These are phyloP conservation scores for Drosophila orosa DNA, from an alignment of 1,140 invertebrate genomes.

Conservation along the genomic window DNA sequence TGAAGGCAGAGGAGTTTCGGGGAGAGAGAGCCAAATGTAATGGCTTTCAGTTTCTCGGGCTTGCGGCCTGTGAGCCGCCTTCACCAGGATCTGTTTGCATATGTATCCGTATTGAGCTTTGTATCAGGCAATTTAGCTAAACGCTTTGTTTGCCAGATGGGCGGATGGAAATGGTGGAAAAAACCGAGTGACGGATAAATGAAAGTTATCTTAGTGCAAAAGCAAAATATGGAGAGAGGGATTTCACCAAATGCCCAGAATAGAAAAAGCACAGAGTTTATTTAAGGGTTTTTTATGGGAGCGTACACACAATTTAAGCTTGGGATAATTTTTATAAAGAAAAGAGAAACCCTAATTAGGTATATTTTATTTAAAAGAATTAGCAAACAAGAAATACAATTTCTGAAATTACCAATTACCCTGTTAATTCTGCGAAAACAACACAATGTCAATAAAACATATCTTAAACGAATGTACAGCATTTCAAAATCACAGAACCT, in stretches of 20 bases:
- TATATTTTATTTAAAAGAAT: too few species aligned
- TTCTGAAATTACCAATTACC: too few species aligned
- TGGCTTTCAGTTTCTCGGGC: slow-evolving; percentile 20
- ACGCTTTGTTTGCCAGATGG: slow-evolving; percentile 37
- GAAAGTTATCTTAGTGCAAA: slow-evolving; percentile 12
- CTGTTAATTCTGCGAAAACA: too few species aligned
- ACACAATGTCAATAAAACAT: too few species aligned
- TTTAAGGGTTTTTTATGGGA: neutral
- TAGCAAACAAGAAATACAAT: neutral
- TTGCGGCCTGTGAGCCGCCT: slow-evolving; percentile 11
- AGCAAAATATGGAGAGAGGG: neutral
- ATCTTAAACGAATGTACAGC: too few species aligned
- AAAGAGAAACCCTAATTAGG: neutral
- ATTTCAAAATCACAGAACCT: too few species aligned
- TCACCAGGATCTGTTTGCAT: slow-evolving; percentile 19
- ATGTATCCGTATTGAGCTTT: slow-evolving; percentile 11
- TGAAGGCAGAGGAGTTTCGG: slow-evolving; percentile 8
- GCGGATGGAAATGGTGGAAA: slow-evolving; percentile 6
- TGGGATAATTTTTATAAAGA: too few species aligned
- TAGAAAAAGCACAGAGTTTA: neutral
- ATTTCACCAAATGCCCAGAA: neutral
- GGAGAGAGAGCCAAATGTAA: slow-evolving; percentile 32
- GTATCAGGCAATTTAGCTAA: slow-evolving; percentile 36
- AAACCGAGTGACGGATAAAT: slow-evolving; percentile 12
- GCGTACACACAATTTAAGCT: neutral